Percentiles rank a stretch among this genome's conserved stretches.
These are phyloP conservation scores for Mormyrus lacerda DNA, from an alignment of 2,113 vertebrate genomes.

Conservation along the genomic window DNA sequence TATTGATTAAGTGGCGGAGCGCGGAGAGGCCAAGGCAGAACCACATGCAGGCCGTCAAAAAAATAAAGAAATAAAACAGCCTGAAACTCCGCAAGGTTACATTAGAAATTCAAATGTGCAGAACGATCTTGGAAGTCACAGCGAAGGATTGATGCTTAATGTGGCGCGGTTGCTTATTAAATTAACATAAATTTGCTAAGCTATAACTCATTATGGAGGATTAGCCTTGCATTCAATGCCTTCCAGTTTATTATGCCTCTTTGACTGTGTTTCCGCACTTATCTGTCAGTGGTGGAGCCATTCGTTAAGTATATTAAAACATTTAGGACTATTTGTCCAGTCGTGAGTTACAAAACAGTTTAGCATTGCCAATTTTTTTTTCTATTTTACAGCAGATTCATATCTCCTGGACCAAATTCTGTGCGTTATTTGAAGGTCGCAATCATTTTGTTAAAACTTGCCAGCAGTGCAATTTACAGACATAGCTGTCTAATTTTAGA, in stretches of 20 bases:
- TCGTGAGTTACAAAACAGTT: constrained; percentile 8
- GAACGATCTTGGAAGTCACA: constrained; percentile 36
- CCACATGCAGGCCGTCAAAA: constrained; percentile 29
- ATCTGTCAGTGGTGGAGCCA: constrained; percentile 39
- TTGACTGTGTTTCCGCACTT: constrained; percentile 45
- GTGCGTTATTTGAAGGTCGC: constrained; percentile 2
- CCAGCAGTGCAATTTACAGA: neutral
- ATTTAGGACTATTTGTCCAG: constrained; percentile 16
- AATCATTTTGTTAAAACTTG: neutral
- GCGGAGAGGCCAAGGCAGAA: constrained; percentile 18
- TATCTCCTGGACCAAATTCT: constrained; percentile 7
- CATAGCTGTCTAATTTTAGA: neutral
- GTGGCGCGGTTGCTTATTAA: constrained; percentile 41
- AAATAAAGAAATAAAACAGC: constrained; percentile 5
- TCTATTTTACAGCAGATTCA: neutral
- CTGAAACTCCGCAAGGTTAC: constrained; percentile 49
- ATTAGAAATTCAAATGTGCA: constrained; percentile 42
- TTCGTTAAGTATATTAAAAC: constrained; percentile 35
- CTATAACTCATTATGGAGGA: constrained; percentile 40
- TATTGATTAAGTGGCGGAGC: constrained; percentile 41
- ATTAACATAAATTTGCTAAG: constrained; percentile 57
- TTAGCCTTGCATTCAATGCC: constrained; percentile 44
- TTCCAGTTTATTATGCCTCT: constrained; percentile 46
- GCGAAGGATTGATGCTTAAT: constrained; percentile 47
- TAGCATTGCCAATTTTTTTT: neutral